Conservation (phyloP, 2,888 invertebrate genomes). For the Nomada fabriciana region DNA sequence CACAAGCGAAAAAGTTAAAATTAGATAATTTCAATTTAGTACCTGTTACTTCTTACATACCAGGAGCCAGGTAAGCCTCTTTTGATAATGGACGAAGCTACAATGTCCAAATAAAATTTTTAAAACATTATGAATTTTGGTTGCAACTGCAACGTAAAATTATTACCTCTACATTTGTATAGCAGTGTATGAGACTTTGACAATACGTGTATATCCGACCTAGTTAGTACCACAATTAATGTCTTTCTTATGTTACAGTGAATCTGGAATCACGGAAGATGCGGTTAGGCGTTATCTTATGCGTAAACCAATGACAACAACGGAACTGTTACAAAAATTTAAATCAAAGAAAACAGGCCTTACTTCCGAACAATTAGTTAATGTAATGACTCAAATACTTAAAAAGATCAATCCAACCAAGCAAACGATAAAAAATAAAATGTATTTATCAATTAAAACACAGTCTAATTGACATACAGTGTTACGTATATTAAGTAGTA, state of each 20-base stretch:
- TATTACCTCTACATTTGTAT: background rate
- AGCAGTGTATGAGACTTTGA: no score
- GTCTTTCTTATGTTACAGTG: conserved; percentile 85
- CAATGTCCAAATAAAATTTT: background rate
- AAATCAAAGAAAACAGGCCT: conserved; percentile 97
- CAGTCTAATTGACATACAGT: conserved; percentile 71
- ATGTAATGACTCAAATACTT: conserved; percentile 96
- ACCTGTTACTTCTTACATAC: conserved; percentile 84
- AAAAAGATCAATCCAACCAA: conserved; percentile 97
- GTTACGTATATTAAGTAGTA: conserved; percentile 20
- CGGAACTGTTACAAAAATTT: conserved; percentile 97
- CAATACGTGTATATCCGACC: background rate
- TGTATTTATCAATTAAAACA: conserved; percentile 95
- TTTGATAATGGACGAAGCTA: background rate
- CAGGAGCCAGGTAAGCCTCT: conserved; percentile 84
- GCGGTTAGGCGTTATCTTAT: conserved; percentile 97
- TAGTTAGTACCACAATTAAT: background rate
- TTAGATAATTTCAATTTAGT: conserved; percentile 84
- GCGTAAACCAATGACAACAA: conserved; percentile 99
- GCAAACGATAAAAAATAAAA: conserved; percentile 95
- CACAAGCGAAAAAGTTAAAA: conserved; percentile 86
- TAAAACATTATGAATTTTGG: background rate
- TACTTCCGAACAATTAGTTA: conserved; percentile 95
- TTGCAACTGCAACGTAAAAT: background rate
- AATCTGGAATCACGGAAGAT: conserved; percentile 96